A percentile compares a stretch with the other conserved stretches of the same genome.
Evolutionary conservation across 1,140 invertebrate genomes (phyloP).

Genomic region (Ectropis grisescens): DNA sequence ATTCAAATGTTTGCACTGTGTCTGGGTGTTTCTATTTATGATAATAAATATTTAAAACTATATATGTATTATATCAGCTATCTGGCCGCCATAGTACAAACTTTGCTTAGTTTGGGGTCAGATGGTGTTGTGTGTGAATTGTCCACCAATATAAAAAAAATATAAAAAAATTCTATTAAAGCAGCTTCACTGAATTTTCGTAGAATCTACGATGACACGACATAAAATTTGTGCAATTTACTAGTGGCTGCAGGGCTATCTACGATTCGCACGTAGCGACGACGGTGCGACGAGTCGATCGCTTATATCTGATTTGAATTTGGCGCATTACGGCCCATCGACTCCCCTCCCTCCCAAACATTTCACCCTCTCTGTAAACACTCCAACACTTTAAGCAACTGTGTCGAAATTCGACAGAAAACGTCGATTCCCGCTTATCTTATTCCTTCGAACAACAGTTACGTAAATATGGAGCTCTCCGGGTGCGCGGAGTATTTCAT

Average conservation of each 20-base stretch:
- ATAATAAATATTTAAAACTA: too few relatives aligned
- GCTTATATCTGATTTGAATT: slow-evolving; percentile 53
- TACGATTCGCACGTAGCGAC: slow-evolving; percentile 30
- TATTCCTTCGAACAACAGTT: slow-evolving; percentile 44
- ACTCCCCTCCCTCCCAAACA: slow-evolving; percentile 11
- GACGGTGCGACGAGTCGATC: slow-evolving; percentile 34
- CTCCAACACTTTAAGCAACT: slow-evolving; percentile 30
- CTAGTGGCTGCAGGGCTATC: slow-evolving; percentile 28
- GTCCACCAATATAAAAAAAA: too few relatives aligned
- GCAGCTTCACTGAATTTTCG: too few relatives aligned
- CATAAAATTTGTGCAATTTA: slow-evolving; percentile 26
- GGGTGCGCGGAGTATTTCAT: slow-evolving; percentile 48
- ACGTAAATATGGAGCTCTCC: slow-evolving; percentile 50
- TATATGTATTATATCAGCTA: too few relatives aligned
- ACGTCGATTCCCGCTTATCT: slow-evolving; percentile 33
- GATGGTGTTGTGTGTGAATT: too few relatives aligned
- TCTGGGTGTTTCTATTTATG: too few relatives aligned
- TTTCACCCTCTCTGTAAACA: slow-evolving; percentile 31
- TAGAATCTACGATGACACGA: slow-evolving; percentile 23
- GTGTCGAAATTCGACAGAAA: slow-evolving; percentile 33
- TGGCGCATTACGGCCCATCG: slow-evolving; percentile 36
- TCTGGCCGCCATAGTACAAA: too few relatives aligned
- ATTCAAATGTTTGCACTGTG: too few relatives aligned
- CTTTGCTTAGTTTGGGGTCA: too few relatives aligned
- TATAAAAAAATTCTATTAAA: too few relatives aligned